Percentiles rank a stretch among this genome's conserved stretches.
These are phyloP conservation scores for Luscinia luscinia DNA, from an alignment of 2,797 vertebrate genomes.

Conservation along the genomic window DNA sequence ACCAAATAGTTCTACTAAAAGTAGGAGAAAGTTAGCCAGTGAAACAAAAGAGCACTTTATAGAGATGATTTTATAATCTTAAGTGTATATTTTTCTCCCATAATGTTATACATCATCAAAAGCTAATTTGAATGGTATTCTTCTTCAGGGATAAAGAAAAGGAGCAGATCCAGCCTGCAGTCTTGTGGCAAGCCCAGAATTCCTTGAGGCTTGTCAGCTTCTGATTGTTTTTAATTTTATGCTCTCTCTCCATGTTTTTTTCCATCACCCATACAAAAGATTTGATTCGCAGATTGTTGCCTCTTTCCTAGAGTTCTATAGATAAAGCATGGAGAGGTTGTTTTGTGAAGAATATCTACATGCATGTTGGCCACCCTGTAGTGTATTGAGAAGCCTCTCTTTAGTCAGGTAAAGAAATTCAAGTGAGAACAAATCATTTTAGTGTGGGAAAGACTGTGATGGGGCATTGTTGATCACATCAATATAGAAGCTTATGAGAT, in stretches of 20 bases:
- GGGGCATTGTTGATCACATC: background rate
- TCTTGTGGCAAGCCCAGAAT: background rate
- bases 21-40: background rate
- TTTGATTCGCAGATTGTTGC: background rate
- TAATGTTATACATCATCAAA: background rate
- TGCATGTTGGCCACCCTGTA: background rate
- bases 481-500: background rate
- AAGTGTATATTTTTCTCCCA: background rate
- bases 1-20: background rate
- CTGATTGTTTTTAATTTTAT: background rate
- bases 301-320: background rate
- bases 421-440: background rate
- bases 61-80: background rate
- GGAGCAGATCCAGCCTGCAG: background rate
- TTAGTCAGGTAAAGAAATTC: background rate
- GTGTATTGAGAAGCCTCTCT: background rate
- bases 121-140: background rate
- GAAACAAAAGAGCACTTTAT: conserved; percentile 1
- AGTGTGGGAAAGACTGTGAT: background rate
- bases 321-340: background rate
- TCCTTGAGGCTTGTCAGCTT: background rate
- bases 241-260: background rate
- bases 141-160: background rate
- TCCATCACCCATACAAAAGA: background rate
- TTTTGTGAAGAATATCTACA: background rate